Conservation (phyloP, 2,888 invertebrate species). For the Drosophila niveifrons region DNA sequence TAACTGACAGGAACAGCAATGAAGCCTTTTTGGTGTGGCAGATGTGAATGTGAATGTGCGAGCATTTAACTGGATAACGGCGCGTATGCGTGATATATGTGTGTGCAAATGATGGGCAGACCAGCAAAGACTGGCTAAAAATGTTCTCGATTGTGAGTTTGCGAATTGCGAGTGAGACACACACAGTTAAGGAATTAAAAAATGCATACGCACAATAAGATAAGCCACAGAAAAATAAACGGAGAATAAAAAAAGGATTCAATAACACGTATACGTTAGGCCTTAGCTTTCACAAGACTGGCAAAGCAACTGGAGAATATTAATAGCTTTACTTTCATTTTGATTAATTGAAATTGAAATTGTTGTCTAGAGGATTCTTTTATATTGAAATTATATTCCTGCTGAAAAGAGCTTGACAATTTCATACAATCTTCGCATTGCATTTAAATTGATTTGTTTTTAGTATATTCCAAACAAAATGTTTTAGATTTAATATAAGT, state of each 20-base stretch:
- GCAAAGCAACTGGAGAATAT: constrained; percentile 20
- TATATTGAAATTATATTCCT: no score
- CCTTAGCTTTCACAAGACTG: constrained; percentile 17
- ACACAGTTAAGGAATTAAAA: constrained; percentile 42
- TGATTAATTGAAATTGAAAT: no score
- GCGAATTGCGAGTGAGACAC: constrained; percentile 52
- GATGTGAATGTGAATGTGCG: constrained; percentile 9
- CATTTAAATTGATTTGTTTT: no score
- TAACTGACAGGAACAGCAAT: constrained; percentile 61
- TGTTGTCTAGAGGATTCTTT: no score
- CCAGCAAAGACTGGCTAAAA: constrained; percentile 10
- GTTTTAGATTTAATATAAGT: no score
- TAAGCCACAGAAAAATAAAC: constrained; percentile 21
- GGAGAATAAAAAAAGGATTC: constrained; percentile 7
- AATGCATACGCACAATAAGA: constrained; percentile 40
- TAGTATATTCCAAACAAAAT: no score
- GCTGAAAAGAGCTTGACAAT: no score
- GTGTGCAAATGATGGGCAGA: constrained; percentile 42
- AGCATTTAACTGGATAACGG: constrained; percentile 14
- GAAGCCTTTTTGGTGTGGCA: constrained; percentile 29
- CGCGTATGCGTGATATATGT: constrained; percentile 51
- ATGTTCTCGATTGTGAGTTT: constrained; percentile 30
- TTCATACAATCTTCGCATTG: no score
- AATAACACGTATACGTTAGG: constrained; percentile 12
- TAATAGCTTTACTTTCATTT: no score